These are phyloP conservation scores for Heterodera carotae DNA, from an alignment of 1,140 invertebrate species.

Conservation along the genomic window DNA sequence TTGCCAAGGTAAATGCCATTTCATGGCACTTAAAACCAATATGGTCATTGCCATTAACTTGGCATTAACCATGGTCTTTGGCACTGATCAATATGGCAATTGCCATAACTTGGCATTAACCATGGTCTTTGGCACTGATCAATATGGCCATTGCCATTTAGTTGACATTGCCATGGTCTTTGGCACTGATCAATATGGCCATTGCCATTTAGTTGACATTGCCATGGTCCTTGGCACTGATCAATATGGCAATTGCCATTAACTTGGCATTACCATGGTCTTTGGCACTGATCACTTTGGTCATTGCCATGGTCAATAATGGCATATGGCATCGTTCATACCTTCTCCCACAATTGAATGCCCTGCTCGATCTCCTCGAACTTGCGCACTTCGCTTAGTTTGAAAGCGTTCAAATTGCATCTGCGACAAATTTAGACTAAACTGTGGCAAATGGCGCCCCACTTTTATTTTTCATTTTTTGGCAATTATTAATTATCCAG, in stretches of 20 bases:
- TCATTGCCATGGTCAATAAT: too few species aligned
- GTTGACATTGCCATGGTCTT: too few species aligned
- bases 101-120: neutral
- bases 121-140: too few species aligned
- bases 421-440: constrained; percentile 7
- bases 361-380: constrained; percentile 64
- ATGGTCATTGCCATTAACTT: neutral
- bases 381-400: constrained; percentile 57
- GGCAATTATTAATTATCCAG: neutral
- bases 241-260: constrained; percentile 10
- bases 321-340: too few species aligned
- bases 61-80: neutral
- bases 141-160: neutral
- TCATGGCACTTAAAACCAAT: constrained; percentile 56
- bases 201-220: neutral
- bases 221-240: too few species aligned
- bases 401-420: constrained; percentile 64
- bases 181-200: constrained; percentile 39
- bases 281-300: too few species aligned
- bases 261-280: neutral
- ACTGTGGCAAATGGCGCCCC: too few species aligned
- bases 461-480: too few species aligned
- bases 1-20: too few species aligned
- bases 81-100: constrained; percentile 36
- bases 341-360: constrained; percentile 42